phyloP scores from a whole-genome alignment of 2,113 vertebrate species.

The Glaucomys volans region DNA sequence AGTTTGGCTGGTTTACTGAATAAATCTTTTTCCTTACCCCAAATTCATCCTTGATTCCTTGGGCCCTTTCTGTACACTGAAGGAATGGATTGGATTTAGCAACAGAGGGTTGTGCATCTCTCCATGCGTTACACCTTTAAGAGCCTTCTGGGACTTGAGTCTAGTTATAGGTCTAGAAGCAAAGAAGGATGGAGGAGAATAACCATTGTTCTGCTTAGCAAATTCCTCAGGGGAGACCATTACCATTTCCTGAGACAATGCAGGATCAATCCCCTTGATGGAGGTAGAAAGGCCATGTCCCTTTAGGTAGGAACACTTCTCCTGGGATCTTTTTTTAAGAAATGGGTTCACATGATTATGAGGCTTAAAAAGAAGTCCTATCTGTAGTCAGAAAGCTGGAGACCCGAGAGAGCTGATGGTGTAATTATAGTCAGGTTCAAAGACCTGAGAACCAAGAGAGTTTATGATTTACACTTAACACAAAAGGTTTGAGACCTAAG shows the following conservation, averaged over 20 bases:
- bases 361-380: background rate
- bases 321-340: background rate
- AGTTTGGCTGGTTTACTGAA: background rate
- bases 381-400: background rate
- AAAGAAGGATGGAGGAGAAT: background rate
- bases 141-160: background rate
- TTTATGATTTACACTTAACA: background rate
- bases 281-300: background rate
- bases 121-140: background rate
- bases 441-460: background rate
- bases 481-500: background rate
- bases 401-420: background rate
- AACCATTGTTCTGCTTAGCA: background rate
- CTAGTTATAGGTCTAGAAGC: background rate
- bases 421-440: background rate
- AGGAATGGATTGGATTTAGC: background rate
- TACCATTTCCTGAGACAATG: background rate
- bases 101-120: too few species aligned
- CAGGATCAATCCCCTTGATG: background rate
- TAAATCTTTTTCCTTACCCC: background rate
- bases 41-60: background rate
- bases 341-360: background rate
- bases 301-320: background rate
- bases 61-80: background rate
- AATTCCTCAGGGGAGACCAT: background rate